Conservation (phyloP, 2,113 vertebrate species). For the Ibidorhyncha struthersii region DNA sequence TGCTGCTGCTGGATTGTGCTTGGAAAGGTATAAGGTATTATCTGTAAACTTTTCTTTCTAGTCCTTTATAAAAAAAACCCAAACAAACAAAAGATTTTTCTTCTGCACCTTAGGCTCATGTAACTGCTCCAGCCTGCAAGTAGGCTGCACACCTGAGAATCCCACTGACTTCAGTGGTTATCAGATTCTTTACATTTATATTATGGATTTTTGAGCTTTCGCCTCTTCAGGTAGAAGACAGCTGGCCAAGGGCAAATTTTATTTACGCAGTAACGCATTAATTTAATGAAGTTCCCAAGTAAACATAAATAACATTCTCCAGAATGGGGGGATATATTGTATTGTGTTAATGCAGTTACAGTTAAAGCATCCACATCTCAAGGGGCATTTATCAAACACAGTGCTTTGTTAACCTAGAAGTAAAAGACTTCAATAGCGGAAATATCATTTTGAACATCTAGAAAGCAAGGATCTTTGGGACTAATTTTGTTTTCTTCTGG, state of each 20-base stretch:
- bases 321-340: neutral
- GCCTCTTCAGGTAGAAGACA: neutral
- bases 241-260: neutral
- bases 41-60: neutral
- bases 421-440: neutral
- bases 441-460: neutral
- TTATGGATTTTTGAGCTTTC: neutral
- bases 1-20: neutral
- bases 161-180: neutral
- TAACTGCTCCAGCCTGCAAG: neutral
- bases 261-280: neutral
- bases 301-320: neutral
- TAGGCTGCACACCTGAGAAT: neutral
- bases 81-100: neutral
- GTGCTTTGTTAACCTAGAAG: neutral
- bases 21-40: neutral
- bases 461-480: neutral
- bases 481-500: neutral
- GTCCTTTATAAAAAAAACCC: neutral
- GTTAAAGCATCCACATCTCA: neutral
- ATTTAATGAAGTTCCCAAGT: neutral
- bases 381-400: neutral
- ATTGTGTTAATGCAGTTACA: neutral
- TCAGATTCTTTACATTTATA: neutral
- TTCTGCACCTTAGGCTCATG: rapidly evolving